phyloP scores from a whole-genome alignment of 2,113 vertebrate species.

The Collichthys lucidus region DNA sequence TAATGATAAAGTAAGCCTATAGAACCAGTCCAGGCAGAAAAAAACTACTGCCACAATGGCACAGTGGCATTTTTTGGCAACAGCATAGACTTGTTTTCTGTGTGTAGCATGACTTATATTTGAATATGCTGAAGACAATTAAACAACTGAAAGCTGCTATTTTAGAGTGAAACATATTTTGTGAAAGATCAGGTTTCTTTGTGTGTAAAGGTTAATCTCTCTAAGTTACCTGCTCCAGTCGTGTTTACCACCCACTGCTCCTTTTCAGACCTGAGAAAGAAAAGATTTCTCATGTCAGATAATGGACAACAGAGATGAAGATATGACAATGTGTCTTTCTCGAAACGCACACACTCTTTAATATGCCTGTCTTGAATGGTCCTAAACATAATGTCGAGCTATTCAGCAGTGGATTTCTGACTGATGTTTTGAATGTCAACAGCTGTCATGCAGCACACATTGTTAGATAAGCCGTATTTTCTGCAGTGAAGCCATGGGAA shows the following conservation, averaged over 20 bases:
- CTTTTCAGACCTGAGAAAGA: conserved; percentile 14
- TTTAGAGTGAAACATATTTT: no score
- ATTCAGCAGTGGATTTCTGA: conserved; percentile 62
- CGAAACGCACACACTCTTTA: conserved; percentile 34
- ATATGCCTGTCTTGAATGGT: conserved; percentile 45
- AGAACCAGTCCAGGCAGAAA: no score
- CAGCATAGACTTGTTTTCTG: no score
- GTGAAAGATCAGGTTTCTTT: conserved; percentile 1
- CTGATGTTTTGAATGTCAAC: conserved; percentile 70
- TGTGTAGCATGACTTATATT: no score
- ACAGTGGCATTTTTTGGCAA: no score
- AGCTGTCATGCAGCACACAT: conserved; percentile 57
- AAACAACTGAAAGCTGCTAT: no score
- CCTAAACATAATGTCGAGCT: conserved; percentile 43
- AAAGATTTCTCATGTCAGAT: background rate
- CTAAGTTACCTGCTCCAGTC: background rate
- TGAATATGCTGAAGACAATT: no score
- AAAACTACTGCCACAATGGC: no score
- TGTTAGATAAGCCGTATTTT: conserved; percentile 51
- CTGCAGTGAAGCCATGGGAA: background rate
- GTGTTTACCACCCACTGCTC: conserved; percentile 23
- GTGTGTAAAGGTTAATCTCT: conserved; percentile 30
- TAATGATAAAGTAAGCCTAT: no score
- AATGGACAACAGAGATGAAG: background rate
- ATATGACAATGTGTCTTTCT: conserved; percentile 3